phyloP scores from a whole-genome alignment of 2,113 vertebrate species.

The Microtus montanus region DNA sequence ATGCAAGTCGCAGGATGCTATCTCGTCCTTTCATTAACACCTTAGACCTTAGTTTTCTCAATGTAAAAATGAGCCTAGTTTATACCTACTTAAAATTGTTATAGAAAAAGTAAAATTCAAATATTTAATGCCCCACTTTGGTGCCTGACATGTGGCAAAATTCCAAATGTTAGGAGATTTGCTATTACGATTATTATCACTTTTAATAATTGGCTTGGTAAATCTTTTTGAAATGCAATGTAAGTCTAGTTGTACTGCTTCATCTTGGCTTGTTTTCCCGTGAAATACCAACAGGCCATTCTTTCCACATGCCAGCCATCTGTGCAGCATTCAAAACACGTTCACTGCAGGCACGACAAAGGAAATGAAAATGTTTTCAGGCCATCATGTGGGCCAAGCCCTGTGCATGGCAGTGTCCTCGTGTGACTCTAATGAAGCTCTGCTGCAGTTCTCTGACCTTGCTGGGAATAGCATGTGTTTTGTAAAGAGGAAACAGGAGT shows the following conservation, averaged over 20 bases:
- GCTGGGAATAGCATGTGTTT: not conserved
- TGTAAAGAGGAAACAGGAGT: not conserved
- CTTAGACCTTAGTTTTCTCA: not conserved
- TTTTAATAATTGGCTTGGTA: constrained; percentile 24
- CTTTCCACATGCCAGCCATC: constrained; percentile 38
- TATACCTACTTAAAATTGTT: not conserved
- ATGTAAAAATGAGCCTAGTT: not conserved
- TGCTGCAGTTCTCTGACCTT: not conserved
- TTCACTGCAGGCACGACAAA: not conserved
- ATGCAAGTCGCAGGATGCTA: not conserved
- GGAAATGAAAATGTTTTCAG: constrained; percentile 9
- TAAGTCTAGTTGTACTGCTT: constrained; percentile 27
- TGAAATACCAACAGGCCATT: constrained; percentile 53
- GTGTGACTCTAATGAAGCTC: not conserved
- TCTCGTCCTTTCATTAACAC: not conserved
- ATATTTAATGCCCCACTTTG: not conserved
- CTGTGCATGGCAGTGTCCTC: not conserved
- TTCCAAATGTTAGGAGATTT: not conserved
- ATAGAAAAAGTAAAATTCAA: not conserved
- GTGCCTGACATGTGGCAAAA: not conserved
- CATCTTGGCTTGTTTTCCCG: constrained; percentile 46
- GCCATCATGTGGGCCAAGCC: not conserved
- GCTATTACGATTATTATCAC: not conserved
- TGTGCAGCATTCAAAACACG: constrained; percentile 24
- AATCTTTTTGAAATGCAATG: constrained; percentile 53